These are phyloP conservation scores for Pygoscelis adeliae DNA, from an alignment of 2,113 vertebrate genomes.

Conservation along the genomic window DNA sequence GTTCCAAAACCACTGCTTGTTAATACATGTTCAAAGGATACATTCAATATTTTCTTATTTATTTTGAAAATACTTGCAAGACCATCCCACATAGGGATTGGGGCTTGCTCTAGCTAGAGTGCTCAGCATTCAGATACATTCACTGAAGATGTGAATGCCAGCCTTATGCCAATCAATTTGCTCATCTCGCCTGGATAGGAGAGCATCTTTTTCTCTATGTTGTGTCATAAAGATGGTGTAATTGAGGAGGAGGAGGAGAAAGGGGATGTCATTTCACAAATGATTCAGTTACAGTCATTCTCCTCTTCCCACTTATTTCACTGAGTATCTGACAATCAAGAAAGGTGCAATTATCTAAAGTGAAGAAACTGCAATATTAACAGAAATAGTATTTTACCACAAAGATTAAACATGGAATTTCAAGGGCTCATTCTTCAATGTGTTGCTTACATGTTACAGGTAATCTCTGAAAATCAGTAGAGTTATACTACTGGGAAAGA, in stretches of 20 bases:
- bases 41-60: neutral
- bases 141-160: neutral
- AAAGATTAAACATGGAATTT: constrained; percentile 23
- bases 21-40: neutral
- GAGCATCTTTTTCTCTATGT: neutral
- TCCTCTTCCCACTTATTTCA: constrained; percentile 8
- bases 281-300: neutral
- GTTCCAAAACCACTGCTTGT: neutral
- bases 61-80: neutral
- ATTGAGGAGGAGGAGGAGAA: neutral
- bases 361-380: constrained; percentile 34
- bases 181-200: neutral
- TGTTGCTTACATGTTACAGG: neutral
- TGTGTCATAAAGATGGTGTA: neutral
- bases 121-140: neutral
- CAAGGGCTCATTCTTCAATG: neutral
- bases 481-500: neutral
- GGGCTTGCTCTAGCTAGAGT: neutral
- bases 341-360: constrained; percentile 42
- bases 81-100: neutral
- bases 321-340: constrained; percentile 8
- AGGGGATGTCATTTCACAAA: neutral
- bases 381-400: constrained; percentile 2
- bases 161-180: neutral
- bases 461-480: constrained; percentile 23